Conservation (phyloP, 2,797 vertebrate genomes). For the Pseudomugil gertrudae region DNA sequence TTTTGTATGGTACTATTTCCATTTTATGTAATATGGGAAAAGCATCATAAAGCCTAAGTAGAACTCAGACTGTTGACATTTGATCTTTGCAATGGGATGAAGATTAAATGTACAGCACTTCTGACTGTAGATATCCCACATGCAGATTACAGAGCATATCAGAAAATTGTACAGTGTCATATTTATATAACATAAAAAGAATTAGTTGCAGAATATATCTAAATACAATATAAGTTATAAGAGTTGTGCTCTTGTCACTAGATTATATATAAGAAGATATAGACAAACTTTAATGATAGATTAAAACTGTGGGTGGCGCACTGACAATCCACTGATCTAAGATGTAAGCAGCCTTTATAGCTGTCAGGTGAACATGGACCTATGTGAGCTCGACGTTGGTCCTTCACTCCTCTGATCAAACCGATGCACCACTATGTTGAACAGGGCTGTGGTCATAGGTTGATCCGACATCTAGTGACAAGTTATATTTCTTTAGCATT, state of each 20-base stretch:
- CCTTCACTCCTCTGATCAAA: conserved; percentile 44
- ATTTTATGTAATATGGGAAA: conserved; percentile 36
- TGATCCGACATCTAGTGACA: conserved; percentile 28
- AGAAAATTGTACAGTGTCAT: conserved; percentile 71
- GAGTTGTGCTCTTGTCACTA: conserved; percentile 61
- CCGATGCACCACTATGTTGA: conserved; percentile 43
- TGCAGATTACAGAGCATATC: conserved; percentile 67
- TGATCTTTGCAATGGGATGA: conserved; percentile 48
- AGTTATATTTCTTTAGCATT: conserved; percentile 31
- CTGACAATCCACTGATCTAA: conserved; percentile 77
- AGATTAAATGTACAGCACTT: conserved; percentile 62
- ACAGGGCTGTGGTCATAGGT: conserved; percentile 50
- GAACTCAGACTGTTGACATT: conserved; percentile 40
- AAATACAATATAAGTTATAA: conserved; percentile 54
- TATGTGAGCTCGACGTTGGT: conserved; percentile 46
- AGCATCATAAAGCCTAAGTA: conserved; percentile 12
- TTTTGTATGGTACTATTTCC: conserved; percentile 42
- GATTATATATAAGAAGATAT: conserved; percentile 57
- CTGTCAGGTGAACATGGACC: conserved; percentile 67
- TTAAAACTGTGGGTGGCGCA: conserved; percentile 65
- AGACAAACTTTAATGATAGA: conserved; percentile 48
- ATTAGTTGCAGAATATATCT: conserved; percentile 68
- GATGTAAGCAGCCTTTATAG: conserved; percentile 49
- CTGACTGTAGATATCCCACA: conserved; percentile 73
- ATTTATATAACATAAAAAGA: conserved; percentile 69